A percentile compares a stretch with the other conserved stretches of the same genome.
Conservation (phyloP, 2,888 invertebrate genomes). For the Drosophila mettleri region DNA sequence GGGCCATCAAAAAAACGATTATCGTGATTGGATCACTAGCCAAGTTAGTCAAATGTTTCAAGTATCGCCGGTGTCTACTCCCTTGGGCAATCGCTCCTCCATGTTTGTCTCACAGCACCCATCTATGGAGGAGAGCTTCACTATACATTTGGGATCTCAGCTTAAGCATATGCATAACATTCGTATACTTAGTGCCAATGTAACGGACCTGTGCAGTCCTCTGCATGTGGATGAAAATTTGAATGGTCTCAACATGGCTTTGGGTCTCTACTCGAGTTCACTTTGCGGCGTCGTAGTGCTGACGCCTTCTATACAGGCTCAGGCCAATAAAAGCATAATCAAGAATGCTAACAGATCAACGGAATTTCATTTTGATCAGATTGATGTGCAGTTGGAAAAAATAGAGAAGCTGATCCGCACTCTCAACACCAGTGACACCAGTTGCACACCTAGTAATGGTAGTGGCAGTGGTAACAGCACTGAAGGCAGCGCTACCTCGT, state of each 20-base stretch:
- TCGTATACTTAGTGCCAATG: conserved; percentile 93
- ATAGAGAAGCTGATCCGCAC: conserved; percentile 87
- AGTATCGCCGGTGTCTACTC: conserved; percentile 80
- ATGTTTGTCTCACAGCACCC: conserved; percentile 85
- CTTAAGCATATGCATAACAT: conserved; percentile 99
- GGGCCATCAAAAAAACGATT: conserved; percentile 93
- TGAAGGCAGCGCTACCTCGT: conserved; percentile 66
- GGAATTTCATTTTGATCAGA: conserved; percentile 94
- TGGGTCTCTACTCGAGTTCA: conserved; percentile 96
- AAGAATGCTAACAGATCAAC: conserved; percentile 88
- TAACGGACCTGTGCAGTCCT: conserved; percentile 91
- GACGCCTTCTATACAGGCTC: conserved; percentile 85
- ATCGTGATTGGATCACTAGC: conserved; percentile 93
- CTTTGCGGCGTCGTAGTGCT: conserved; percentile 94
- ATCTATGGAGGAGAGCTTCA: conserved; percentile 96
- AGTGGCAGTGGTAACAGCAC: conserved; percentile 44
- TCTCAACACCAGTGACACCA: conserved; percentile 75
- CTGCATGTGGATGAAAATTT: conserved; percentile 85
- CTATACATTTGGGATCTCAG: conserved; percentile 98
- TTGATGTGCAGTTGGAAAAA: conserved; percentile 92
- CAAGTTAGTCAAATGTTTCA: conserved; percentile 84
- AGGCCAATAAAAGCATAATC: conserved; percentile 83
- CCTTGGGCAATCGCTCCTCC: conserved; percentile 84
- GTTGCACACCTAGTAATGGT: conserved; percentile 60
- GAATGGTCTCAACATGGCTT: conserved; percentile 92